phyloP scores from a whole-genome alignment of 2,113 vertebrate genomes.

The Aspidoscelis tigris region DNA sequence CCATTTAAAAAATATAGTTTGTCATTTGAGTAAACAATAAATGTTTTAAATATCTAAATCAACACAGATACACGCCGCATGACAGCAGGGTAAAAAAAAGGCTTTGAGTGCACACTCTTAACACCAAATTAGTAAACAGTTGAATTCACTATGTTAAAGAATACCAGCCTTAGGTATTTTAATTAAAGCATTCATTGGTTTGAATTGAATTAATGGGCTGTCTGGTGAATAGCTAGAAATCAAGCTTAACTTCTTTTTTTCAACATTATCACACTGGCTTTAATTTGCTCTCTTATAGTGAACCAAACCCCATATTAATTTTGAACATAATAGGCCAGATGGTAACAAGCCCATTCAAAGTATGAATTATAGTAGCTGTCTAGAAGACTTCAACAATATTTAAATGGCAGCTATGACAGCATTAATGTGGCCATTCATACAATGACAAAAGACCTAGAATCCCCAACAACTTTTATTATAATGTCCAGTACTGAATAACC shows the following conservation, averaged over 20 bases:
- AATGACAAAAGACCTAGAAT: neutral
- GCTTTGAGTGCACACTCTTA: too few species aligned
- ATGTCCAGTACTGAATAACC: neutral
- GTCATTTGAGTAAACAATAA: neutral
- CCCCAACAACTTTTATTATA: neutral
- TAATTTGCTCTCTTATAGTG: neutral
- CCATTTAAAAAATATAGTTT: neutral
- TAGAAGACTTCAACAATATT: neutral
- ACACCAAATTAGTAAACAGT: too few species aligned
- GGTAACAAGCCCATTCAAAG: neutral
- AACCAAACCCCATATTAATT: neutral
- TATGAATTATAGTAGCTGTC: neutral
- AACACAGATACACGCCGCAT: neutral
- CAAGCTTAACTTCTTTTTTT: slow-evolving; percentile 18
- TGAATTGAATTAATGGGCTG: neutral
- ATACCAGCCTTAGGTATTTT: neutral
- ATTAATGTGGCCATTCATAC: neutral
- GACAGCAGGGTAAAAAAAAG: neutral
- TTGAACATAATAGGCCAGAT: neutral
- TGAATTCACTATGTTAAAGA: too few species aligned
- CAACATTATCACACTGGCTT: neutral
- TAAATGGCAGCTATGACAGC: neutral
- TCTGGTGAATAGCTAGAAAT: neutral
- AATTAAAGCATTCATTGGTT: neutral
- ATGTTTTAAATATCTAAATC: neutral